Evolutionary conservation across 2,113 vertebrate species (phyloP), one percentile per base, ranked within the genome.

Genomic region (Larimichthys polyactis): DNA sequence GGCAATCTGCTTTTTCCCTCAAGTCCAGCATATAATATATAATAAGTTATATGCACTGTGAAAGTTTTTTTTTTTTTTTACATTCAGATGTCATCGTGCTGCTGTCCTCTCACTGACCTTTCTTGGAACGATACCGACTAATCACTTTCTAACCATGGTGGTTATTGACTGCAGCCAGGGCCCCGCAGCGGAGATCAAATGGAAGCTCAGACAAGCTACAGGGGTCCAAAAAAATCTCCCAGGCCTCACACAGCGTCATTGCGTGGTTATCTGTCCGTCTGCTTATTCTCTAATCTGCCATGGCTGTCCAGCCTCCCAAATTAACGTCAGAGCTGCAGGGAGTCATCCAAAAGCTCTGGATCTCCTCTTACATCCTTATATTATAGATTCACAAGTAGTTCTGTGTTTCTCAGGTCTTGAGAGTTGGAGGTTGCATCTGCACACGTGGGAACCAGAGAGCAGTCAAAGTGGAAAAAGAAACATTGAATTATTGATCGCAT

Each of bases 201-300:
- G 8, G 19, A 51, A 80, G 81, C n/a, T 83, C 71, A 73, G 80
- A 57, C 24, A 3, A 75, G 66, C 84, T 77, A 1, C 71, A 48
- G 84, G 86, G 63, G 62, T 70, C 63, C 66, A 10, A 36, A 55
- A 55, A 69, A 46, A 36, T 76, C 85, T 70, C 68, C 60, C 11
- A 11, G 44, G 44, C 43, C 49, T 3, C 67, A 32, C 3, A 51
- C 10, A 24, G 5, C 32, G 78, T 69, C 63, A 44, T 59, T 19
- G 11, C 54, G 58, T 1, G 9, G 70, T 74, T 67, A 22, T 80
- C 79, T 68, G 69, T 59, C 74, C 10, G 17, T 48, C 51, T 69
- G 55, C 81, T 70, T 78, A 43, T 79, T 78, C 7, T 82, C 64
- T 76, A 85, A 89, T 87, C 87, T 87, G 59, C 62, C 3, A 1